These are phyloP conservation scores for Euplagia quadripunctaria DNA, from an alignment of 2,888 invertebrate genomes.

Conservation along the genomic window DNA sequence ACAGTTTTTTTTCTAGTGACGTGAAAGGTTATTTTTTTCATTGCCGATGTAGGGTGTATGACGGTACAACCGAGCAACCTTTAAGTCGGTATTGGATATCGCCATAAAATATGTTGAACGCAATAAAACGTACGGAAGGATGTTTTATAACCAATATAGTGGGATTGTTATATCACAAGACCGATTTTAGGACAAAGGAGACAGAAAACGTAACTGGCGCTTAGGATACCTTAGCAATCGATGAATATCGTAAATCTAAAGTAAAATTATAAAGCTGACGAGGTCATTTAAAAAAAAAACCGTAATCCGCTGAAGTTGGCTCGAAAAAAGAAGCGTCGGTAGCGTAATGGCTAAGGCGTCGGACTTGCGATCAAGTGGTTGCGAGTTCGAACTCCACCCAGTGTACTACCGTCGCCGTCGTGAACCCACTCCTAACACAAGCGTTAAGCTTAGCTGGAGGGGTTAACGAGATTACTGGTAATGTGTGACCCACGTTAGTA, in stretches of 20 bases:
- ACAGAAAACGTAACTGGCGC: background rate
- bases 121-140: conserved; percentile 34
- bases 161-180: conserved; percentile 1
- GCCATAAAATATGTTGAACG: conserved; percentile 37
- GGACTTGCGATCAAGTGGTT: too few species aligned
- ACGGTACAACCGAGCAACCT: background rate
- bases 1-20: background rate
- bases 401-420: too few species aligned
- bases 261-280: too few species aligned
- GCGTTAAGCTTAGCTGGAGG: too few species aligned
- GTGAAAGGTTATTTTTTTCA: background rate
- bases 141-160: conserved; percentile 6
- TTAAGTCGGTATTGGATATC: background rate
- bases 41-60: background rate
- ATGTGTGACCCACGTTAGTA: too few species aligned
- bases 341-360: too few species aligned
- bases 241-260: background rate
- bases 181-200: background rate
- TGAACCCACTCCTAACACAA: too few species aligned
- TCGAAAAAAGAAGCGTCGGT: too few species aligned
- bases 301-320: too few species aligned
- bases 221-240: background rate
- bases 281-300: too few species aligned
- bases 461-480: too few species aligned
- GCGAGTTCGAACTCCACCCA: too few species aligned